Conservation (phyloP, 2,113 vertebrate genomes). For the Oryzias celebensis region DNA sequence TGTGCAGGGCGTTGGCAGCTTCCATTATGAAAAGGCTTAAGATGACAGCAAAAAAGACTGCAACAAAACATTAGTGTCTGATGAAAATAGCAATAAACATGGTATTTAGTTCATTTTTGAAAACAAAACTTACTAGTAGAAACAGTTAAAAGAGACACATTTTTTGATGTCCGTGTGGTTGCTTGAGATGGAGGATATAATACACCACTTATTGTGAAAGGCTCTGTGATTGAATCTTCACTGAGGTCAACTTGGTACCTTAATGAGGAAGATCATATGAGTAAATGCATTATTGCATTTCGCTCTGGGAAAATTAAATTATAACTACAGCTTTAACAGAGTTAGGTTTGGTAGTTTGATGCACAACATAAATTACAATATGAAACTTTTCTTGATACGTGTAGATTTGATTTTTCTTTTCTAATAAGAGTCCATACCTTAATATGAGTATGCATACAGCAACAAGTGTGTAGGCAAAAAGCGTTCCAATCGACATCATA, state of each 20-base stretch:
- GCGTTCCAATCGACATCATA: conserved; percentile 95
- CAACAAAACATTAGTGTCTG: not conserved
- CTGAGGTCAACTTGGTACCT: conserved; percentile 72
- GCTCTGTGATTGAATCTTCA: conserved; percentile 38
- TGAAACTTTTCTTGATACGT: too few species aligned
- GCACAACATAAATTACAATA: too few species aligned
- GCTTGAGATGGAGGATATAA: conserved; percentile 57
- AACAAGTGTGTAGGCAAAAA: conserved; percentile 93
- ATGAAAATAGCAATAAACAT: conserved; percentile 1
- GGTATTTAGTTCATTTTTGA: not conserved
- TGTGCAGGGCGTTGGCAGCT: conserved; percentile 52
- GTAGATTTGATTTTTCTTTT: not conserved
- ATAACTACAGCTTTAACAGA: too few species aligned
- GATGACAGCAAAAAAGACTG: conserved; percentile 62
- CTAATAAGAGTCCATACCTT: conserved; percentile 73
- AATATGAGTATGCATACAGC: conserved; percentile 92
- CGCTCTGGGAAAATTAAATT: too few species aligned
- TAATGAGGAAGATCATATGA: conserved; percentile 11
- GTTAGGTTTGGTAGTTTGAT: too few species aligned
- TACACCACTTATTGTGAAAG: conserved; percentile 51
- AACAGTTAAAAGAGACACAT: conserved; percentile 66
- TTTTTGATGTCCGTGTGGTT: conserved; percentile 64
- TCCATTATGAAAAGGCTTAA: conserved; percentile 63
- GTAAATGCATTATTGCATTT: not conserved
- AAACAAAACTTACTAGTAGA: conserved; percentile 49